phyloP scores from a whole-genome alignment of 2,113 vertebrate genomes.

The Aphyosemion australe region DNA sequence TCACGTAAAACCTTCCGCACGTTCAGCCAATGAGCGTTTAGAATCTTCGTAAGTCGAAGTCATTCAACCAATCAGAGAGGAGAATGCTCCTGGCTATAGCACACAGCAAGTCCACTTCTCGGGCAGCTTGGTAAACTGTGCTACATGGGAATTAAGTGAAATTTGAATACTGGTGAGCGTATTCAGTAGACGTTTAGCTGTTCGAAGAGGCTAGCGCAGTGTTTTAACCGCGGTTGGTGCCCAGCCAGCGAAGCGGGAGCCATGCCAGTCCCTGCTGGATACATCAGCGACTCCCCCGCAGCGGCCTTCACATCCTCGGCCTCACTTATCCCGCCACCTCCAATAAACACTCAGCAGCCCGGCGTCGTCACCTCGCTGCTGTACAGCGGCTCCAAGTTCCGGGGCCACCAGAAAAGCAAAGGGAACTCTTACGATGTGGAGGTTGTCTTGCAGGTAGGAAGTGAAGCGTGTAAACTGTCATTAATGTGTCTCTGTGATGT shows the following conservation, averaged over 20 bases:
- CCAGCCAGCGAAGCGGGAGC: slow-evolving; percentile 74
- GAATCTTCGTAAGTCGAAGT: slow-evolving; percentile 22
- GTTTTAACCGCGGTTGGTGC: slow-evolving; percentile 60
- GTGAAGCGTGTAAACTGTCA: background rate
- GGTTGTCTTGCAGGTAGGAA: slow-evolving; percentile 92
- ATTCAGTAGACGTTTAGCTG: slow-evolving; percentile 22
- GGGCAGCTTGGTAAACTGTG: slow-evolving; percentile 57
- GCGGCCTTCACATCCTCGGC: slow-evolving; percentile 84
- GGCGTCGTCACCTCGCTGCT: slow-evolving; percentile 93
- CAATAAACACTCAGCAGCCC: slow-evolving; percentile 96
- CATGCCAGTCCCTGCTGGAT: slow-evolving; percentile 93
- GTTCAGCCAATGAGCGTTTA: slow-evolving; percentile 58
- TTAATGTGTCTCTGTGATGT: slow-evolving; percentile 52
- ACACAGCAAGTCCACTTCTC: slow-evolving; percentile 68
- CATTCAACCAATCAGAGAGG: slow-evolving; percentile 59
- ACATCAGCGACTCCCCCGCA: slow-evolving; percentile 80
- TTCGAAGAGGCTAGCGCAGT: slow-evolving; percentile 42
- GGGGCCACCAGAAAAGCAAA: slow-evolving; percentile 97
- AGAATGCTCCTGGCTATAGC: slow-evolving; percentile 51
- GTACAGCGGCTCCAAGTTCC: slow-evolving; percentile 96
- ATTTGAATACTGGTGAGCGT: slow-evolving; percentile 52
- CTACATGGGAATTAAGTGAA: slow-evolving; percentile 32
- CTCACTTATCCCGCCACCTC: slow-evolving; percentile 91
- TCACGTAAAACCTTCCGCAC: slow-evolving; percentile 49
- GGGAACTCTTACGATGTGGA: slow-evolving; percentile 98